These are phyloP conservation scores for Pelodytes ibericus DNA, from an alignment of 2,797 vertebrate genomes.

Conservation along the genomic window DNA sequence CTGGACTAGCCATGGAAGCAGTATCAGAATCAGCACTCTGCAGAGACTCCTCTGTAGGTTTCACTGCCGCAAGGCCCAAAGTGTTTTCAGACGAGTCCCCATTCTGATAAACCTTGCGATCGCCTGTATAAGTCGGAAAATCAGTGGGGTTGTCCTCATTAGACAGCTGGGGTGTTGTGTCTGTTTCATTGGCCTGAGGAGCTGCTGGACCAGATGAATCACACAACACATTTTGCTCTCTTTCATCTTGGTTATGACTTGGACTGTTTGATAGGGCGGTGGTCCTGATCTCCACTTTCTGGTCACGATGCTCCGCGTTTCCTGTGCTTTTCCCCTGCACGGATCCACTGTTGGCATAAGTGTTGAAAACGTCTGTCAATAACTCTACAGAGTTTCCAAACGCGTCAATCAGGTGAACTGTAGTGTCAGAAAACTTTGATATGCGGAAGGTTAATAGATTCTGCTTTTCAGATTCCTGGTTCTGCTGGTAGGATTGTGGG, in stretches of 20 bases:
- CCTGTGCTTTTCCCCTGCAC: neutral
- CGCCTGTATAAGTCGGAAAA: no score
- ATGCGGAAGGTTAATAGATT: slow-evolving; percentile 23
- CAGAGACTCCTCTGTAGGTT: no score
- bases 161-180: no score
- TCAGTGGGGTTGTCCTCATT: no score
- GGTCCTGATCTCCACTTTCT: neutral
- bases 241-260: neutral
- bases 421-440: slow-evolving; percentile 6
- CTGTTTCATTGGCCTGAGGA: no score
- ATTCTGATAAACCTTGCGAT: no score
- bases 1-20: neutral
- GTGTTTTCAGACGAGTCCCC: no score
- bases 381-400: slow-evolving; percentile 46
- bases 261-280: neutral
- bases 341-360: neutral
- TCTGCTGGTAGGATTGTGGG: neutral
- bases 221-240: neutral
- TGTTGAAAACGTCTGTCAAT: slow-evolving; percentile 36
- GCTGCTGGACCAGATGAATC: no score
- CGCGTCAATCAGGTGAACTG: slow-evolving; percentile 26
- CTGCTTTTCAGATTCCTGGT: neutral
- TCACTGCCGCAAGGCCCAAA: no score
- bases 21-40: no score
- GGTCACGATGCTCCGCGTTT: neutral